Conservation (phyloP, 2,888 invertebrate species). For the Plebejus argus region DNA sequence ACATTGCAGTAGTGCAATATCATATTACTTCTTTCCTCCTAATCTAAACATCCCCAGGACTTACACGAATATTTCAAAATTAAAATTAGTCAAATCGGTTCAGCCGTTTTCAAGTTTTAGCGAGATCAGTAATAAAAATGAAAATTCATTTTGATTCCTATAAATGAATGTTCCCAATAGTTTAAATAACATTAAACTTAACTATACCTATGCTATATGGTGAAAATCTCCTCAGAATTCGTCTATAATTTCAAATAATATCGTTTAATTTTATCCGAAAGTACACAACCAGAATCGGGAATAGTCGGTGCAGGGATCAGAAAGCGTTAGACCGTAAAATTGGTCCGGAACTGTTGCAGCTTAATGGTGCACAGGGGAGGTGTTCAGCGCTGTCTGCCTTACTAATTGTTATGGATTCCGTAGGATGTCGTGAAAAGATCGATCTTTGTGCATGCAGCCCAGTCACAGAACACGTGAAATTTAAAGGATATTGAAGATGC, state of each 20-base stretch:
- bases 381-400: constrained; percentile 46
- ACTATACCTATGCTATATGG: not conserved
- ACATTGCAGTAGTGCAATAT: too few relatives aligned
- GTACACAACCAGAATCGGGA: constrained; percentile 34
- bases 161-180: too few relatives aligned
- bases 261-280: not conserved
- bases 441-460: not conserved
- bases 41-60: too few relatives aligned
- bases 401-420: not conserved
- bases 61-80: too few relatives aligned
- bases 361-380: constrained; percentile 59
- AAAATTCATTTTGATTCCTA: too few relatives aligned
- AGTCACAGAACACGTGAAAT: too few relatives aligned
- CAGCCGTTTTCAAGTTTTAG: too few relatives aligned
- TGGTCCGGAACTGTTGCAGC: constrained; percentile 64
- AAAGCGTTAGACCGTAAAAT: constrained; percentile 78
- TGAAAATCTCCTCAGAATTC: not conserved
- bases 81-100: too few relatives aligned
- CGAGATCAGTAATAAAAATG: too few relatives aligned
- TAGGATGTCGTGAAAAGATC: not conserved
- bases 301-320: constrained; percentile 60
- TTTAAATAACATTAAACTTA: too few relatives aligned
- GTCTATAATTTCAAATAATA: not conserved
- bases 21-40: too few relatives aligned
- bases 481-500: too few relatives aligned